Evolutionary conservation across 1,140 invertebrate genomes (phyloP), one percentile per base, ranked within the genome.

Genomic region (Achroia grisella): DNA sequence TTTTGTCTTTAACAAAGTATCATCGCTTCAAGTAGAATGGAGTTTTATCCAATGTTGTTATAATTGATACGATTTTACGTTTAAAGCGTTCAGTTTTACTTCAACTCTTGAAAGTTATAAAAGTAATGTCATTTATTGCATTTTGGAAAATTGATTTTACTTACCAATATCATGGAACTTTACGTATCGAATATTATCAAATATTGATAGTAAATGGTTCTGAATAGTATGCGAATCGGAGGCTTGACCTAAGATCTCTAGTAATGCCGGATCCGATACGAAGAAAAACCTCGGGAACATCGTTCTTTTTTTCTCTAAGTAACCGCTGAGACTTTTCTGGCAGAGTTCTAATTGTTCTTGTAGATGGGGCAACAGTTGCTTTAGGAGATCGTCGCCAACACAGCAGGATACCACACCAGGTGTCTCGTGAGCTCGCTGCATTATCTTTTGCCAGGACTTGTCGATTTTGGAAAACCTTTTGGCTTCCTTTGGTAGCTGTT

Each of bases 231-330:
- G 97, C 0, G 97, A 97, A 86, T 99, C 97, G 8, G 95, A 97
- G 1, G 97, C 97, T 88, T 98, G 97, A 0, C 97, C 97, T 1
- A 99, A 87, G 70, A 99, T 98, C 81, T 98, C 97, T 37, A 99
- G 83, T 36, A 99, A 79, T 0, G 97, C 96, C 1, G 97, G 97
- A 88, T 99, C 97, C 1, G 97, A 98, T 0, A 99, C 97, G 65
- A 99, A 99, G 87, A 98, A 99, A 71, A 99, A 99, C 59, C 97
- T 65, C n/a, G 97, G 97, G 82, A 98, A 98, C 91, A 98, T 93
- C 77, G 96, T 93, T 11, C 97, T 89, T 74, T 99, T 98, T 73
- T 96, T 97, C 69, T 99, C 97, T 17, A 99, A 86, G 83, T 99
- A 99, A 10, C 97, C 97, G 63, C 96, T 97, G 3, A 99, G 87